Evolutionary conservation across 2,113 vertebrate species (phyloP).

Genomic region (Syngnathus floridae): DNA sequence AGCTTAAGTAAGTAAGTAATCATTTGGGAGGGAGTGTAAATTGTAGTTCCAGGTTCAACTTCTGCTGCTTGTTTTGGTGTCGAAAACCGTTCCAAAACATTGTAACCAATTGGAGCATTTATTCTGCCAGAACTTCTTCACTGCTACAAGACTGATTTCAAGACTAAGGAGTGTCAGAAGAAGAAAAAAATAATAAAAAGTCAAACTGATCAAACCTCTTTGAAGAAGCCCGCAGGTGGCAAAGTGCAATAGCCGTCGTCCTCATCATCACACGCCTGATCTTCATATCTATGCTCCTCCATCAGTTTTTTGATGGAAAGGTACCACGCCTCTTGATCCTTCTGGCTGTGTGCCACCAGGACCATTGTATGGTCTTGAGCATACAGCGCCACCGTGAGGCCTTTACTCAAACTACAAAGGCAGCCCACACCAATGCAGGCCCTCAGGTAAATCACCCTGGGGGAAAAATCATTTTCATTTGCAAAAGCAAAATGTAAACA

Average conservation of each 20-base stretch:
- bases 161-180: too few relatives aligned
- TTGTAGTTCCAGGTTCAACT: too few relatives aligned
- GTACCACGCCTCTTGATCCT: constrained; percentile 54
- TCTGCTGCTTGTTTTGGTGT: too few relatives aligned
- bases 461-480: background rate
- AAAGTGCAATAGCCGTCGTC: constrained; percentile 60
- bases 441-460: constrained; percentile 52
- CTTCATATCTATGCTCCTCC: constrained; percentile 45
- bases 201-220: constrained; percentile 43
- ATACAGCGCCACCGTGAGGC: constrained; percentile 51
- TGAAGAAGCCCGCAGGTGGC: constrained; percentile 45
- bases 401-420: constrained; percentile 34
- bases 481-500: background rate
- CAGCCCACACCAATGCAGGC: constrained; percentile 55
- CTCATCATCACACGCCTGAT: constrained; percentile 33
- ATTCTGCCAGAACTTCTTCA: background rate
- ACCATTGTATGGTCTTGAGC: constrained; percentile 54
- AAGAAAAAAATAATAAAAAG: too few relatives aligned
- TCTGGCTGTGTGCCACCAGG: constrained; percentile 41
- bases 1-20: too few relatives aligned
- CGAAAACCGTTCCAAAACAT: too few relatives aligned
- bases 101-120: too few relatives aligned
- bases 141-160: too few relatives aligned
- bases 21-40: background rate
- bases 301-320: constrained; percentile 46